phyloP scores from a whole-genome alignment of 2,113 vertebrate species.

The Athene noctua region DNA sequence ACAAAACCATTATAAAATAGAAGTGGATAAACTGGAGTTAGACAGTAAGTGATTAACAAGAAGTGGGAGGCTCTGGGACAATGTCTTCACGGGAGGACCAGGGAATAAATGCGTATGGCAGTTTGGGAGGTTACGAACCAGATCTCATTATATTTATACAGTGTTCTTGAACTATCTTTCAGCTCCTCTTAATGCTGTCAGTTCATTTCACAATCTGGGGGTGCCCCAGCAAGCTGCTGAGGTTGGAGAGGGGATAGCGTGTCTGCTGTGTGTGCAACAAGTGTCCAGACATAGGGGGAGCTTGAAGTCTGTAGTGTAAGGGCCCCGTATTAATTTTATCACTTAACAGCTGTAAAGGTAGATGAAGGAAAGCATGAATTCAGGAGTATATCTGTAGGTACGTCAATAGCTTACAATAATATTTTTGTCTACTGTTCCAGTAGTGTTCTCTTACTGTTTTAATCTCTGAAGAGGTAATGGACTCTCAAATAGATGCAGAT shows the following conservation, averaged over 20 bases:
- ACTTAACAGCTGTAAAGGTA: background rate
- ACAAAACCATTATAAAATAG: background rate
- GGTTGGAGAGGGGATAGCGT: background rate
- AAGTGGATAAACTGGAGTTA: background rate
- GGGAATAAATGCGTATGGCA: background rate
- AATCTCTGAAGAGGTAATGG: background rate
- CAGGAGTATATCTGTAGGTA: background rate
- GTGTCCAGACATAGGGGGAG: background rate
- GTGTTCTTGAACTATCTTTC: background rate
- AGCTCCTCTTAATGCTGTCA: background rate
- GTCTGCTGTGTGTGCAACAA: accelerated
- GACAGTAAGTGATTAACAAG: background rate
- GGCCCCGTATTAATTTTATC: background rate
- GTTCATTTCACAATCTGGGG: background rate
- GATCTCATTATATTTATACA: background rate
- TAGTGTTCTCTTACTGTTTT: background rate
- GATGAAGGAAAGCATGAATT: background rate
- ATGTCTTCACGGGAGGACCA: background rate
- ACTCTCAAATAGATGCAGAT: background rate
- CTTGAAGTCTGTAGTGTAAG: background rate
- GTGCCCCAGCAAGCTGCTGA: background rate
- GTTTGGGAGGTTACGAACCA: background rate
- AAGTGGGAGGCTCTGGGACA: background rate
- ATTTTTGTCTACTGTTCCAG: background rate
- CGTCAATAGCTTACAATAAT: background rate